Evolutionary conservation across 1,140 invertebrate species (phyloP), one percentile per base, ranked within the genome.

Genomic region (Eumeta japonica): DNA sequence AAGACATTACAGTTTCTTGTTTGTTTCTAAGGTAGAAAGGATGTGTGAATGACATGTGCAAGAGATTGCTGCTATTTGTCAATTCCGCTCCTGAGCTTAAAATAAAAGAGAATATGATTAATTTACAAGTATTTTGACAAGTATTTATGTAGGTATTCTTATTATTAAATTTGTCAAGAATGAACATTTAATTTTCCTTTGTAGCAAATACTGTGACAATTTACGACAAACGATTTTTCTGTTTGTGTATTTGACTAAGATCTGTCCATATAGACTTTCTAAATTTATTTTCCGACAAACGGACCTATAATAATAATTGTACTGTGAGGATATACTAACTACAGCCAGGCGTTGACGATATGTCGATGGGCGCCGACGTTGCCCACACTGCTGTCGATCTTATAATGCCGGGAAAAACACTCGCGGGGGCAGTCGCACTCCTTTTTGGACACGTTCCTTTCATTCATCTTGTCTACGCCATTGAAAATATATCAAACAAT

Each of bases 1-100:
- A 29, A 0, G 64, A 62, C 47, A 67, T 62, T 4, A 68, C 60
- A 0, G 64, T 72, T 28, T 72, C 67, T 39, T 72, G 67, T 41
- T 64, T 72, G 19, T 60, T 55, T 34, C 52, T 62, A 1, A 56
- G 43, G 30, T 62, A 61, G 3, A 53, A 50, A 1, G 55, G 16
- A 9, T 19, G 48, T 0, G 46, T 42, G 20, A 67, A 55, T 15
- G 37, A 45, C 41, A 72, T 61, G 14, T 62, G 49, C 46, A 70
- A 37, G 9, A 66, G 37, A 1, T 54, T 51, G 1, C 59, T 52
- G 17, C 57, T 63, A 7, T 47, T 43, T 17, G 51, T 62, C 11
- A 62, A 50, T 0, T 39, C 31, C 9, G 63, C 28, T 0, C 24
- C 50, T 0, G 37, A n/a, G 35, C 62, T 66, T 41, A 20, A 50